These are phyloP conservation scores for Drosophila arawakana DNA, from an alignment of 1,140 invertebrate species.

Conservation along the genomic window DNA sequence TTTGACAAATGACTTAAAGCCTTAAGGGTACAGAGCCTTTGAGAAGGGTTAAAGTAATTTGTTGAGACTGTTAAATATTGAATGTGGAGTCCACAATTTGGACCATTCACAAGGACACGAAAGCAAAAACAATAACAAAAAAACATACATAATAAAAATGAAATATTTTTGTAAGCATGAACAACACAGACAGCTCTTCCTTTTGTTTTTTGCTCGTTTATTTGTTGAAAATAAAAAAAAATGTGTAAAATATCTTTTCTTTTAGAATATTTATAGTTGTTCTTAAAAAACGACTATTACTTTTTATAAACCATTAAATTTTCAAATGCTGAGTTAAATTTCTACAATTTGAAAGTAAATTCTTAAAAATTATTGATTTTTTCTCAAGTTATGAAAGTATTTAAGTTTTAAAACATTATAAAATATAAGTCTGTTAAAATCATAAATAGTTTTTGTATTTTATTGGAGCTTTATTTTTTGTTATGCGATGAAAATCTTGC, in stretches of 20 bases:
- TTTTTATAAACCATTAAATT: constrained; percentile 43
- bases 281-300: constrained; percentile 40
- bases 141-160: constrained; percentile 62
- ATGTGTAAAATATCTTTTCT: constrained; percentile 25
- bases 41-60: constrained; percentile 81
- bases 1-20: constrained; percentile 83
- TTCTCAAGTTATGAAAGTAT: not conserved
- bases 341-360: not conserved
- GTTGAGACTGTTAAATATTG: constrained; percentile 80
- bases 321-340: constrained; percentile 26
- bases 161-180: constrained; percentile 52
- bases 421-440: not conserved
- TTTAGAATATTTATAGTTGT: constrained; percentile 37
- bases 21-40: constrained; percentile 62
- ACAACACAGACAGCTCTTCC: constrained; percentile 9
- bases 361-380: not conserved
- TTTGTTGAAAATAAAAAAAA: constrained; percentile 6
- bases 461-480: not conserved
- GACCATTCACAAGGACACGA: constrained; percentile 46
- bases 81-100: constrained; percentile 39
- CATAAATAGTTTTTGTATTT: not conserved
- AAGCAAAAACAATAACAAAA: constrained; percentile 44
- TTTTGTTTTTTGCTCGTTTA: not conserved
- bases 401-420: not conserved
- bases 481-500: constrained; percentile 4